Evolutionary conservation across 2,113 vertebrate species (phyloP), one percentile per base, ranked within the genome.

Genomic region (Fulmarus glacialis): DNA sequence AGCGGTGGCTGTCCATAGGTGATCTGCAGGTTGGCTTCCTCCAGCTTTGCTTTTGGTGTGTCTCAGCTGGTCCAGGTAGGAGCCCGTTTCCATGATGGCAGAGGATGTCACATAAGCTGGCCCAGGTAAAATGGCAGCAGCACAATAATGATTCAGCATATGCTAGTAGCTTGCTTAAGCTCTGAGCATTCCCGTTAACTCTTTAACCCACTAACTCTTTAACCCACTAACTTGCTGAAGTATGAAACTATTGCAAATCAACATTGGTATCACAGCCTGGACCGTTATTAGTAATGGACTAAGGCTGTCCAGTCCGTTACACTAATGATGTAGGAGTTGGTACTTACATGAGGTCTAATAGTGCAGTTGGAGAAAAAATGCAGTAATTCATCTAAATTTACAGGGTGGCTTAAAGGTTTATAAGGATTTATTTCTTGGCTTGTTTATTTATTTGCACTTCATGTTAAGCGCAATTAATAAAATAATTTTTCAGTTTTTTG

Each of bases 261-360:
- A 8, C 13, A 0, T 0, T 27, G 36, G 5, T 12, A 9, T 36
- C 11, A 1, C n/a, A 47, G 47, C 19, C 53, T 9, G 23, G 36
- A 38, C 55, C 18, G 0, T 56, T 60, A 2, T 58, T 3, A 6
- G 47, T 38, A 45, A 26, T 8, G 42, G 42, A 43, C 15, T 43
- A 43, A 43, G 42, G 42, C 42, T 43, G n/a, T 50, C 66, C 78
- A 21, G 47, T 53, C n/a, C 3, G 0, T 48, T 48, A 12, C 23
- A 67, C 13, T 14, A 1, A 77, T 58, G 68, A 10, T 10, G 8
- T 24, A 32, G 4, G 20, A 43, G 23, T 13, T 38, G 32, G 29
- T 42, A 9, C 38, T 58, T 78, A 16, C 2, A 0, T 9, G 1
- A 34, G n/a, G 5, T 36, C 38, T 34, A 24, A n/a, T 3, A 29